A percentile compares a stretch with the other conserved stretches of the same genome.
Conservation (phyloP, 2,888 invertebrate species). For the Caradrina clavipalpis region DNA sequence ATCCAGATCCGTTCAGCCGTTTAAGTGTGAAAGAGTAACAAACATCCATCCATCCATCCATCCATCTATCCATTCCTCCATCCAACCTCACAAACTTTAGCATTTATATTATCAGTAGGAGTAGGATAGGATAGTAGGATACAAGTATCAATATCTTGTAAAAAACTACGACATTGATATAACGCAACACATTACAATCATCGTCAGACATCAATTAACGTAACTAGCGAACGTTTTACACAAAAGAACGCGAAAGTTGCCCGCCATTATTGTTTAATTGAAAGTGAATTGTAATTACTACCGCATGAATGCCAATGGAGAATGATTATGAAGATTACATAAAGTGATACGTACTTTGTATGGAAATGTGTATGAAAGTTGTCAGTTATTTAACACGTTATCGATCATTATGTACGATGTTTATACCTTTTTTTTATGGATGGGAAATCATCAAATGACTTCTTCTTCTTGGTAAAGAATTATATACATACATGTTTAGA, state of each 20-base stretch:
- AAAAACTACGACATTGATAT: background rate
- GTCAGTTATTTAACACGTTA: conserved; percentile 28
- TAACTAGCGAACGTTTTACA: conserved; percentile 15
- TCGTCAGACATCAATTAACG: conserved; percentile 24
- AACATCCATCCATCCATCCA: too few species aligned
- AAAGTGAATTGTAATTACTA: conserved; percentile 56
- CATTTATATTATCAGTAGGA: too few species aligned
- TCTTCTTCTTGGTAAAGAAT: too few species aligned
- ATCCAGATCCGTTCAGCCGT: too few species aligned
- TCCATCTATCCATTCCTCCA: too few species aligned
- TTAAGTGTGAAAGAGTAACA: too few species aligned
- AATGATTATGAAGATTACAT: conserved; percentile 43
- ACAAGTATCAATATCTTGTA: background rate
- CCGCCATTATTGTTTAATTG: conserved; percentile 50
- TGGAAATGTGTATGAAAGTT: conserved; percentile 40
- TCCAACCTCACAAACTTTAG: too few species aligned
- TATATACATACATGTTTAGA: too few species aligned
- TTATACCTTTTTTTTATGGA: background rate
- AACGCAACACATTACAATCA: conserved; percentile 11
- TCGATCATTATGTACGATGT: background rate
- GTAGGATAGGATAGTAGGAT: too few species aligned
- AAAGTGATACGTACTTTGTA: conserved; percentile 27
- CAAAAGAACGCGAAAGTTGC: conserved; percentile 41
- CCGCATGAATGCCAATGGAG: conserved; percentile 39
- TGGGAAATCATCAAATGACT: too few species aligned